Conservation (phyloP, 2,888 invertebrate species). For the Eilema depressum region DNA sequence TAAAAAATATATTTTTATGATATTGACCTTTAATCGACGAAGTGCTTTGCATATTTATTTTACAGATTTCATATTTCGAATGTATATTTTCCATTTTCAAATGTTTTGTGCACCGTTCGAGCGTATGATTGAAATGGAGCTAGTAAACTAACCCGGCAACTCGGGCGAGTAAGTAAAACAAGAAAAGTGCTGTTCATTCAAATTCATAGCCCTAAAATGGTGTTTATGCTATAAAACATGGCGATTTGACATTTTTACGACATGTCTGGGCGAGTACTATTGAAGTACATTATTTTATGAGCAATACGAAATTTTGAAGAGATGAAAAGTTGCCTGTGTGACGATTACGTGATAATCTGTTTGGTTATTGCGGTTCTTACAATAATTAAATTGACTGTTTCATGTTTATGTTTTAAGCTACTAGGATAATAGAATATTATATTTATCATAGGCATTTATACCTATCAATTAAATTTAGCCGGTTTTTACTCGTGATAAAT, state of each 20-base stretch:
- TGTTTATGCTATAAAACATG: slow-evolving; percentile 63
- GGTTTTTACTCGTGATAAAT: too few species aligned
- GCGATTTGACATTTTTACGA: slow-evolving; percentile 70
- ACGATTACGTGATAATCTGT: slow-evolving; percentile 10
- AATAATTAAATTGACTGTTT: slow-evolving; percentile 1
- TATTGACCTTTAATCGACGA: slow-evolving; percentile 33
- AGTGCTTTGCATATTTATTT: slow-evolving; percentile 18
- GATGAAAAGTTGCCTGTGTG: slow-evolving; percentile 63
- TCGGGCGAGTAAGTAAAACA: slow-evolving; percentile 25
- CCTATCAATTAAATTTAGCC: too few species aligned
- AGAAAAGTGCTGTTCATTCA: slow-evolving; percentile 31
- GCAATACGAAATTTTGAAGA: slow-evolving; percentile 66
- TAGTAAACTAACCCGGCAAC: slow-evolving; percentile 22
- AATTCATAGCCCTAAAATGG: slow-evolving; percentile 57
- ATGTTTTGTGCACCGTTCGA: slow-evolving; percentile 19
- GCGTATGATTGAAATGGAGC: slow-evolving; percentile 21
- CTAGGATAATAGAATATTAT: background rate
- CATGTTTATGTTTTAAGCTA: background rate
- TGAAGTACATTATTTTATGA: slow-evolving; percentile 64
- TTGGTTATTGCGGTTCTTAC: background rate
- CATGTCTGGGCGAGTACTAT: slow-evolving; percentile 55
- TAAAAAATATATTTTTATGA: slow-evolving; percentile 25
- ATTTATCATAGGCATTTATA: too few species aligned
- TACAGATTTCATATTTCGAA: slow-evolving; percentile 11
- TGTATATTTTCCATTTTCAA: slow-evolving; percentile 27